Conservation (phyloP, 2,888 invertebrate genomes). For the Pantelozetes paolii region DNA sequence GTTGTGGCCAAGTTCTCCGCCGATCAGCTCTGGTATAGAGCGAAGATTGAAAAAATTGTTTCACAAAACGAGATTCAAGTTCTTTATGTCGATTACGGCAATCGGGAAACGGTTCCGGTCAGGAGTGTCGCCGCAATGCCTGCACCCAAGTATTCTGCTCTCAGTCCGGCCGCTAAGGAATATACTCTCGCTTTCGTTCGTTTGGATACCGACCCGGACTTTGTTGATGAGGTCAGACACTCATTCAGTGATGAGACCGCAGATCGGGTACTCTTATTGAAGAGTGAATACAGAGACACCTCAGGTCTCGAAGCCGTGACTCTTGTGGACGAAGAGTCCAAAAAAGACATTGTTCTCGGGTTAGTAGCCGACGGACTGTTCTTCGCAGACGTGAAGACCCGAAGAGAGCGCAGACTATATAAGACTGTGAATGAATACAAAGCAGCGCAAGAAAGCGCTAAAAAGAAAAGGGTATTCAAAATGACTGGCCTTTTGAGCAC, state of each 20-base stretch:
- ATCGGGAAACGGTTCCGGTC: constrained; percentile 71
- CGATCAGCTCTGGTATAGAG: constrained; percentile 87
- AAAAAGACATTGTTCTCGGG: constrained; percentile 68
- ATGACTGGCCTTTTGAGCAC: background rate
- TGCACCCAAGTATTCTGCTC: constrained; percentile 62
- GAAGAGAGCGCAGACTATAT: constrained; percentile 74
- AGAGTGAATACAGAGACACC: constrained; percentile 68
- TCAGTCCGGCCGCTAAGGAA: constrained; percentile 71
- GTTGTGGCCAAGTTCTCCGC: constrained; percentile 82
- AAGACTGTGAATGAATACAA: constrained; percentile 74
- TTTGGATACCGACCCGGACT: constrained; percentile 74
- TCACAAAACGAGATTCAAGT: constrained; percentile 65
- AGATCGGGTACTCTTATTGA: constrained; percentile 72
- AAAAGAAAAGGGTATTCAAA: constrained; percentile 61
- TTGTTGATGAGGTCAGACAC: constrained; percentile 67
- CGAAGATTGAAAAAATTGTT: constrained; percentile 72
- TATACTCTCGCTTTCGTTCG: constrained; percentile 76
- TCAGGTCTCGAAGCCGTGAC: constrained; percentile 50
- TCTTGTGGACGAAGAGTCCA: constrained; percentile 51
- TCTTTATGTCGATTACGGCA: constrained; percentile 93
- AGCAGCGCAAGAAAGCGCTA: constrained; percentile 78
- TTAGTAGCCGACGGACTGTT: constrained; percentile 81
- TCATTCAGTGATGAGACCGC: constrained; percentile 63
- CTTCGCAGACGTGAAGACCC: constrained; percentile 64
- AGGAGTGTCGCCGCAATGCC: constrained; percentile 78